Base-by-base conservation (phyloP, 2,797 vertebrate genomes). In the Myotis planiceps region DNA sequence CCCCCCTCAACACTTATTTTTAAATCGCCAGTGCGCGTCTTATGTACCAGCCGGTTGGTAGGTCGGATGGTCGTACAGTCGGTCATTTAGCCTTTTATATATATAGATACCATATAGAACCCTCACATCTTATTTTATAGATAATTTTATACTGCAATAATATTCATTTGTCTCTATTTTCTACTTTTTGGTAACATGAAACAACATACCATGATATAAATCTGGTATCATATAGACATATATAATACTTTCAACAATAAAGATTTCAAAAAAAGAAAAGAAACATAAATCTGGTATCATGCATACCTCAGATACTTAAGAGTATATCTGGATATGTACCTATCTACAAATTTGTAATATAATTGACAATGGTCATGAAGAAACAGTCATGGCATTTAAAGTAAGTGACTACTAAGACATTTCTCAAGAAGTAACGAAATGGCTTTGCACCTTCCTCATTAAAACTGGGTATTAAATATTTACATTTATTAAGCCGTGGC, bases 371-470 rank as follows among this genome's bases (percentile, higher is more conserved):
- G 68, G 39, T 15, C 15, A 69, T 32, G 3, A 72, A 74, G 60
- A 71, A 80, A 88, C 7, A 23, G 12, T 86, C 27, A 81, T 23
- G 29, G 23, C 34, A 88, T 78, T 86, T 88, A 74, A 42, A 42
- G 42, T 10, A 88, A 85, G 25, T 34, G 63, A 75, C 3, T 42
- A 14, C 68, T 42, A 65, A 74, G 21, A 29, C n/a, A 76, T 45
- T 78, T 93, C 47, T 84, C 25, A 79, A 78, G 45, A 85, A 90
- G 53, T 49, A 80, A 81, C 2, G 25, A 83, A 95, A 93, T 37
- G 9, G 25, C 42, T 95, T 55, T 80, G 3, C 0, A 74, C 0
- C 5, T 85, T 88, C 29, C 29, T 83, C 25, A 83, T 42, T 92
- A 80, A 94, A 88, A 92, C 2, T 16, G 3, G 13, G 53, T 15